These are phyloP conservation scores for Dysidea cf. avara DNA, from an alignment of 37 sponge, comb jelly and placozoan species.

Conservation along the genomic window DNA sequence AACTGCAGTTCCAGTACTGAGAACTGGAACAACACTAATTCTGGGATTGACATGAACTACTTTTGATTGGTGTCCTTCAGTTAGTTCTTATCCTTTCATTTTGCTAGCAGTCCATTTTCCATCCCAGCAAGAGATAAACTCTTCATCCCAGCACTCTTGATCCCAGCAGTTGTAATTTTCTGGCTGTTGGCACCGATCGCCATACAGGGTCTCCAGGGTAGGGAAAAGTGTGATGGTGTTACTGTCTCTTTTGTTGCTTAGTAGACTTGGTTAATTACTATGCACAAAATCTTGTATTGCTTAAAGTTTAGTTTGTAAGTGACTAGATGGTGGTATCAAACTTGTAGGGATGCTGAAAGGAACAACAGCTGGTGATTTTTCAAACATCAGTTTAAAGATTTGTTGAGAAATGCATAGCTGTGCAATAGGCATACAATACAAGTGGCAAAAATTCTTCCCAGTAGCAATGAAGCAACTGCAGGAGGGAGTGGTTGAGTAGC, in stretches of 20 bases:
- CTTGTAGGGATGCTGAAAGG: no score
- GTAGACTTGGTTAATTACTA: constrained; percentile 2
- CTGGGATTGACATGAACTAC: no score
- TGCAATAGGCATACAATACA: constrained; percentile 18
- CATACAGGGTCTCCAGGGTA: no score
- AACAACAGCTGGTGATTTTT: neutral
- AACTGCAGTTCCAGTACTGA: no score
- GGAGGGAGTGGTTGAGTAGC: constrained; percentile 4
- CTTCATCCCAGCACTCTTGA: no score
- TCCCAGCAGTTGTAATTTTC: constrained; percentile 13
- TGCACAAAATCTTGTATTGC: constrained; percentile 9
- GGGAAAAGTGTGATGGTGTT: constrained; percentile 1
- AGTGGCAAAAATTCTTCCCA: constrained; percentile 22
- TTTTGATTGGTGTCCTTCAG: no score
- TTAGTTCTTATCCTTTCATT: no score
- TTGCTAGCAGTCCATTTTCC: neutral
- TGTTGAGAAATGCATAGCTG: constrained; percentile 7
- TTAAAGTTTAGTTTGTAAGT: neutral
- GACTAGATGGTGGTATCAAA: no score
- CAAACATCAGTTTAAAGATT: constrained; percentile 25
- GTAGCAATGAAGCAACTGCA: constrained; percentile 21
- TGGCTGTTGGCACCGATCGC: constrained; percentile 14
- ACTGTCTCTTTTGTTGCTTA: constrained; percentile 9
- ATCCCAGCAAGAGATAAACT: constrained; percentile 24
- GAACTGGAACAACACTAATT: no score